A percentile compares a stretch with the other conserved stretches of the same genome.
These are phyloP conservation scores for Onchidella celtica DNA, from an alignment of 2,888 invertebrate species.

Conservation along the genomic window DNA sequence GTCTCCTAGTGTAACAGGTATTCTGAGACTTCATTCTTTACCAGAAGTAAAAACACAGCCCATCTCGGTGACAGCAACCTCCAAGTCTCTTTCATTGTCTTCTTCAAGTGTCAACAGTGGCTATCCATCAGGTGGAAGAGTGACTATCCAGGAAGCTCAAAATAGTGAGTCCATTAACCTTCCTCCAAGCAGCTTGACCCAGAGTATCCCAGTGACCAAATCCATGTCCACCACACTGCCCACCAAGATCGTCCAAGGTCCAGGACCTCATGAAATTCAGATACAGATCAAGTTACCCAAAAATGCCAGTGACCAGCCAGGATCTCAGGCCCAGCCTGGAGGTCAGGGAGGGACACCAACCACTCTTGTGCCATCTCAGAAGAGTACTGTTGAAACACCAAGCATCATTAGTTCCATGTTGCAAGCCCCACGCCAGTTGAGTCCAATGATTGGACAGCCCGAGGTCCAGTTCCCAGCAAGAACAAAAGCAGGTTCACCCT, in stretches of 20 bases:
- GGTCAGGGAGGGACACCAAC: neutral
- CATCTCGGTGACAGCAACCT: neutral
- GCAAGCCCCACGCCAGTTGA: slow-evolving; percentile 38
- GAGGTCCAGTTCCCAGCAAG: slow-evolving; percentile 44
- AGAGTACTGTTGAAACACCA: neutral
- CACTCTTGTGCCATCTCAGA: neutral
- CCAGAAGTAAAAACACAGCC: neutral
- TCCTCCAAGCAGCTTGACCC: neutral
- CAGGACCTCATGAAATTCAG: slow-evolving; percentile 64
- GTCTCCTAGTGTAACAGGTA: slow-evolving; percentile 12
- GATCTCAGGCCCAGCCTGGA: slow-evolving; percentile 4
- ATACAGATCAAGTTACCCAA: slow-evolving; percentile 66
- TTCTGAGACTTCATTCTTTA: slow-evolving; percentile 12
- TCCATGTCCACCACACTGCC: slow-evolving; percentile 44
- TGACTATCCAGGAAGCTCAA: slow-evolving; percentile 36
- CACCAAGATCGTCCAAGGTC: slow-evolving; percentile 50
- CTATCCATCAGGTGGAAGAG: slow-evolving; percentile 17
- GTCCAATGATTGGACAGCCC: slow-evolving; percentile 50
- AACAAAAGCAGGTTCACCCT: slow-evolving; percentile 36
- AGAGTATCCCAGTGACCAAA: neutral
- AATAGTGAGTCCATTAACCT: neutral
- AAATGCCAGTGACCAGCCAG: slow-evolving; percentile 41
- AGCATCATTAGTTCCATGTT: slow-evolving; percentile 76
- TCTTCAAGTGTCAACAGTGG: slow-evolving; percentile 16
- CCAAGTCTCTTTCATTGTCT: slow-evolving; percentile 27